Conservation (phyloP, 2,888 invertebrate species). For the Scrobipalpa costella region DNA sequence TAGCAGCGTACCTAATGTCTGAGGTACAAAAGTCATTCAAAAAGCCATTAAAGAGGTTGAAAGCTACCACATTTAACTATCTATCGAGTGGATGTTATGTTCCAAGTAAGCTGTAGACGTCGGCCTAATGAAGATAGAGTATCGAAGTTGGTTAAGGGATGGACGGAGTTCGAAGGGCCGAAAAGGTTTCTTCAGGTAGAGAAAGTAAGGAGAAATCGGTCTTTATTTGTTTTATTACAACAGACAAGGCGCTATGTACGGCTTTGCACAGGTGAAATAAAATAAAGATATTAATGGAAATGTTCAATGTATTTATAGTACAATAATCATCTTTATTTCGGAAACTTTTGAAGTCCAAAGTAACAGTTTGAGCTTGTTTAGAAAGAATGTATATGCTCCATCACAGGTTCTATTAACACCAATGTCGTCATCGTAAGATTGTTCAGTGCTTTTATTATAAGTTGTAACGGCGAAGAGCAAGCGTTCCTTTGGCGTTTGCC, state of each 20-base stretch:
- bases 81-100: slow-evolving; percentile 39
- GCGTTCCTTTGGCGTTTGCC: not conserved
- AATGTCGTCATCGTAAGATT: not conserved
- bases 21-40: slow-evolving; percentile 32
- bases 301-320: too few relatives aligned
- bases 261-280: too few relatives aligned
- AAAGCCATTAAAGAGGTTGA: slow-evolving; percentile 40
- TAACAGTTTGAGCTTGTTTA: not conserved
- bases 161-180: slow-evolving; percentile 38
- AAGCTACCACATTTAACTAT: slow-evolving; percentile 38
- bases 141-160: slow-evolving; percentile 39
- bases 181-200: slow-evolving; percentile 19
- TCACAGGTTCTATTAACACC: not conserved
- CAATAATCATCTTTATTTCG: too few relatives aligned
- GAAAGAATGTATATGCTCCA: not conserved
- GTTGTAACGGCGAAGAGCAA: not conserved
- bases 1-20: not conserved
- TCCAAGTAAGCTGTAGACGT: slow-evolving; percentile 44
- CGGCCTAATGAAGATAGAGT: slow-evolving; percentile 50
- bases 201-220: not conserved
- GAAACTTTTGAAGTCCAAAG: not conserved
- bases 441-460: not conserved
- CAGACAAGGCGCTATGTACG: too few relatives aligned
- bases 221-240: too few relatives aligned
- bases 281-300: too few relatives aligned